Evolutionary conservation across 2,888 invertebrate genomes (phyloP).

Genomic region (Eupithecia subumbrata): DNA sequence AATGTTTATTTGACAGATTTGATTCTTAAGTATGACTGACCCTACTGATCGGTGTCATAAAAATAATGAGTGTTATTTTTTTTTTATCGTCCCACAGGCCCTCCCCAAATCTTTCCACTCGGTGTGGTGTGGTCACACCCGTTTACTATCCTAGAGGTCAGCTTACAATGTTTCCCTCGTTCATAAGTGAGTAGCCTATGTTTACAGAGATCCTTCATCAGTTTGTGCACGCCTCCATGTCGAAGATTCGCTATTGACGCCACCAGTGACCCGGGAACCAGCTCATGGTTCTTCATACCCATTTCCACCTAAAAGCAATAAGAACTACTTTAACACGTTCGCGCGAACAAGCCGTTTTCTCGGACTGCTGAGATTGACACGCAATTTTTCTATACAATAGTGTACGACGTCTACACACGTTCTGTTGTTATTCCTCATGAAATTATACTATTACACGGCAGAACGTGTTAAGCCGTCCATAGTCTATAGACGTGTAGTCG

Average conservation of each 20-base stretch:
- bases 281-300: constrained; percentile 99
- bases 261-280: constrained; percentile 95
- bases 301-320: constrained; percentile 92
- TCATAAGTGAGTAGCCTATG: constrained; percentile 96
- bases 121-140: background rate
- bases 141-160: background rate
- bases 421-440: no score
- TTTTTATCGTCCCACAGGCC: background rate
- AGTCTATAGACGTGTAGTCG: no score
- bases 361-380: no score
- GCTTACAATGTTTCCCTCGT: constrained; percentile 95
- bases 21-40: no score
- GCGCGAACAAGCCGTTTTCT: no score
- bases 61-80: no score
- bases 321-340: constrained; percentile 25
- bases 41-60: no score
- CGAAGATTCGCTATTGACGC: constrained; percentile 97
- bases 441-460: no score
- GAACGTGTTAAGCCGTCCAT: no score
- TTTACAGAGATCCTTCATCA: constrained; percentile 94
- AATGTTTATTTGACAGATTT: no score
- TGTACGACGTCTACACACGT: no score
- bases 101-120: background rate
- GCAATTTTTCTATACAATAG: no score
- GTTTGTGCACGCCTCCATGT: constrained; percentile 96